A percentile compares a stretch with the other conserved stretches of the same genome.
These are phyloP conservation scores for Seladonia tumulorum DNA, from an alignment of 2,888 invertebrate genomes.

Conservation along the genomic window DNA sequence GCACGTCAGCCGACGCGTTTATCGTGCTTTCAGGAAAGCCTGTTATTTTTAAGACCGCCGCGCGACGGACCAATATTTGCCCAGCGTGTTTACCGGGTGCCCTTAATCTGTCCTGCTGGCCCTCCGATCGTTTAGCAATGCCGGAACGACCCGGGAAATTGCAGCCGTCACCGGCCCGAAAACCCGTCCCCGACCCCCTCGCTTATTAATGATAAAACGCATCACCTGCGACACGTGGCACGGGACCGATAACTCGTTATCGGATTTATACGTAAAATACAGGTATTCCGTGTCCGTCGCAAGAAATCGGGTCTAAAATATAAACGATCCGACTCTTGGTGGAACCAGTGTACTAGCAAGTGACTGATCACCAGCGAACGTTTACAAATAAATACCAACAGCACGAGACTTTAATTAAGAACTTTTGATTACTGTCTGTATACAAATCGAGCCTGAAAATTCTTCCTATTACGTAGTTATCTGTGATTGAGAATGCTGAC, in stretches of 20 bases:
- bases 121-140: constrained; percentile 50
- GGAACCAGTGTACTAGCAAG: not conserved
- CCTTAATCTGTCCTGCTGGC: constrained; percentile 71
- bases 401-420: not conserved
- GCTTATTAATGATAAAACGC: constrained; percentile 42
- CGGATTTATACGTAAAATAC: not conserved
- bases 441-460: not conserved
- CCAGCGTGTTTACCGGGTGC: constrained; percentile 71
- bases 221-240: constrained; percentile 7
- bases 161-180: not conserved
- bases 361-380: not conserved
- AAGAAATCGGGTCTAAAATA: not conserved
- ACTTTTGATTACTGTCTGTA: not conserved
- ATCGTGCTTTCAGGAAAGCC: constrained; percentile 70
- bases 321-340: not conserved
- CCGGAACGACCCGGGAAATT: constrained; percentile 38
- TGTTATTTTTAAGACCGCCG: constrained; percentile 74
- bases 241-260: constrained; percentile 13
- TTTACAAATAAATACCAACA: not conserved
- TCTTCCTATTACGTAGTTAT: too few species aligned
- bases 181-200: not conserved
- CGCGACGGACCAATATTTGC: constrained; percentile 74
- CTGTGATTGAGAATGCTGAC: too few species aligned
- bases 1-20: constrained; percentile 56
- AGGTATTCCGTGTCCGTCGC: not conserved